Evolutionary conservation across 2,113 vertebrate species (phyloP).

Genomic region (Lampris megalopsis): DNA sequence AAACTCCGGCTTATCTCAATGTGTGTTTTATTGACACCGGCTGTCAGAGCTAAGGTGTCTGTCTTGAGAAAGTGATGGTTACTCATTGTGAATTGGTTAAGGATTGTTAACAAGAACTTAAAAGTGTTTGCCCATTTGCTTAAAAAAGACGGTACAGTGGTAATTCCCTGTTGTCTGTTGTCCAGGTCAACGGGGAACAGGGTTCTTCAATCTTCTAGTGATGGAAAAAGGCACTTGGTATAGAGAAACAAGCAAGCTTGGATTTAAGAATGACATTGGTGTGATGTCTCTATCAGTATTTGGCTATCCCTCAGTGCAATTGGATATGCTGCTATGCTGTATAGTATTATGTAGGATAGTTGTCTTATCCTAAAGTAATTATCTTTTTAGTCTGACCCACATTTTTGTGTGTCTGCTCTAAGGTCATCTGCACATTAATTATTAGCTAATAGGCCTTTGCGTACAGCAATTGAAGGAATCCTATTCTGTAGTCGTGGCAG

Average conservation of each 20-base stretch:
- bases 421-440: slow-evolving; percentile 4
- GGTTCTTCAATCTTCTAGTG: too few relatives aligned
- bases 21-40: slow-evolving; percentile 66
- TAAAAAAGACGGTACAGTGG: slow-evolving; percentile 11
- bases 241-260: slow-evolving; percentile 2
- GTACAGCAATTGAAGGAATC: slow-evolving; percentile 1
- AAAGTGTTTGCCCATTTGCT: slow-evolving; percentile 14
- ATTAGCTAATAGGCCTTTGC: slow-evolving; percentile 3
- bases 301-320: slow-evolving; percentile 7
- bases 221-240: not conserved
- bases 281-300: slow-evolving; percentile 22
- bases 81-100: slow-evolving; percentile 48
- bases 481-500: slow-evolving; percentile 33
- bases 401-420: slow-evolving; percentile 6
- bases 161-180: not conserved
- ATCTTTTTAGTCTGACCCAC: slow-evolving; percentile 15
- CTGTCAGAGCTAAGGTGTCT: slow-evolving; percentile 57
- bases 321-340: slow-evolving; percentile 9
- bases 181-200: not conserved
- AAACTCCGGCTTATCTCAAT: slow-evolving; percentile 73
- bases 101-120: slow-evolving; percentile 31
- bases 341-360: slow-evolving; percentile 10
- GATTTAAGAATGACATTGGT: slow-evolving; percentile 23
- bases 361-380: slow-evolving; percentile 16
- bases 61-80: slow-evolving; percentile 41